phyloP scores from a whole-genome alignment of 2,797 vertebrate genomes.

The Gadopsis marmoratus region DNA sequence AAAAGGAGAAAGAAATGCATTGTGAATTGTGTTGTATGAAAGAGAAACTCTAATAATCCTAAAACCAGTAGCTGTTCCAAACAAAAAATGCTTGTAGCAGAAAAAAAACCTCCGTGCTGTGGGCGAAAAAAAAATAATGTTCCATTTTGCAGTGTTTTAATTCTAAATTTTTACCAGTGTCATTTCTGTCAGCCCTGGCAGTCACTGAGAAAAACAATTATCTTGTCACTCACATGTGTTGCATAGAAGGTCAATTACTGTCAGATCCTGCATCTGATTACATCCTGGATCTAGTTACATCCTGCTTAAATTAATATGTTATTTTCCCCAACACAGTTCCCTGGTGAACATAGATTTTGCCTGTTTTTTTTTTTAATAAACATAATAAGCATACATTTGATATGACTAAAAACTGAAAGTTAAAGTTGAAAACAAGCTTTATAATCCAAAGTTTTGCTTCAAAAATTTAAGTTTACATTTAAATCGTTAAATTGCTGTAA shows the following conservation, averaged over 20 bases:
- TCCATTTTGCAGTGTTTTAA: not conserved
- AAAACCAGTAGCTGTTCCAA: not conserved
- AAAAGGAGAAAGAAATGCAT: not conserved
- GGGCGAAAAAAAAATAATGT: not conserved
- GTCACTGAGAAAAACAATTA: conserved; percentile 8
- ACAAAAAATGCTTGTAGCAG: not conserved
- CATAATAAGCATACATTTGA: not conserved
- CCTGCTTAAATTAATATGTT: not conserved
- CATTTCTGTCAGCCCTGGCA: not conserved
- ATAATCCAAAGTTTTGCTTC: not conserved
- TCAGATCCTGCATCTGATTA: not conserved
- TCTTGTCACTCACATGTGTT: conserved; percentile 5
- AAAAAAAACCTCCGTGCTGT: not conserved
- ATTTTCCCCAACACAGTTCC: not conserved
- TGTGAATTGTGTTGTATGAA: not conserved
- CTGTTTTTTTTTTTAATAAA: not conserved
- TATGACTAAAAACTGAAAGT: not conserved
- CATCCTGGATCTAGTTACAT: not conserved
- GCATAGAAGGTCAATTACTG: not conserved
- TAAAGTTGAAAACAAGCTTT: not conserved
- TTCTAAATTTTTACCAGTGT: not conserved
- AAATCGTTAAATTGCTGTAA: not conserved
- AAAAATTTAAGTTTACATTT: conserved; percentile 3
- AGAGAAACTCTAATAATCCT: not conserved
- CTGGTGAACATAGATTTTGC: not conserved